Base-by-base conservation (phyloP, 1,140 invertebrate species). In the Trichomalopsis sarcophagae region DNA sequence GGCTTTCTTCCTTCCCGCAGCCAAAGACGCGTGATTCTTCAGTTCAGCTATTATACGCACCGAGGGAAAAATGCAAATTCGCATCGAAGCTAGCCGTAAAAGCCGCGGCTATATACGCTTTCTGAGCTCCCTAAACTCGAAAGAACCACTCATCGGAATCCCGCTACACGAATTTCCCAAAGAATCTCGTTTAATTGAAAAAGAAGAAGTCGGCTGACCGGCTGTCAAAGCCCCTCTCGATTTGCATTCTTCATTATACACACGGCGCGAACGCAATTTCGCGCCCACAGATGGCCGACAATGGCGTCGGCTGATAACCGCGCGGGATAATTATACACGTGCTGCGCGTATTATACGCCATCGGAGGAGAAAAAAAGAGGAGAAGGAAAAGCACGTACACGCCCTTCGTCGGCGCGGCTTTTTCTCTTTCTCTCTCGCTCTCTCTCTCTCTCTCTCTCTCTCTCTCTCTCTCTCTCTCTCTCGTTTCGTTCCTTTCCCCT, bases 261-360 rank as follows among this genome's bases (percentile, higher is more conserved):
- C 55, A 47, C 3, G 21, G 21, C 74, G 40, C 7, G 13, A 21
- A 62, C 7, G 66, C 40, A 40, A 84, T 84, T 79, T 84, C 27
- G 75, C 36, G 33, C 9, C 21, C 55, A 21, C 17, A 80, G 77
- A 80, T 84, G 36, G 23, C 21, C 69, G 77, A 80, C 83, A 84
- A 84, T 84, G 69, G 47, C 68, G 44, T n/a, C 10, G 6, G 55
- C 27, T 68, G 83, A 84, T 84, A 84, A 68, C 44, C 55, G 55
- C 55, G 21, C 55, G 55, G 76, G 23, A 62, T 84, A 80, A 84
- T 84, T 84, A 84, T 50, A 79, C 27, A 36, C 66, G 75, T 30
- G 68, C 33, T 36, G 33, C 33, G 33, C 66, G 44, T 21, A 17
- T n/a, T 21, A 17, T 62, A n/a, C 21, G 14, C 21, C 14, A 21